Base-by-base conservation (phyloP, 2,888 invertebrate species). In the Campoplex capitator region DNA sequence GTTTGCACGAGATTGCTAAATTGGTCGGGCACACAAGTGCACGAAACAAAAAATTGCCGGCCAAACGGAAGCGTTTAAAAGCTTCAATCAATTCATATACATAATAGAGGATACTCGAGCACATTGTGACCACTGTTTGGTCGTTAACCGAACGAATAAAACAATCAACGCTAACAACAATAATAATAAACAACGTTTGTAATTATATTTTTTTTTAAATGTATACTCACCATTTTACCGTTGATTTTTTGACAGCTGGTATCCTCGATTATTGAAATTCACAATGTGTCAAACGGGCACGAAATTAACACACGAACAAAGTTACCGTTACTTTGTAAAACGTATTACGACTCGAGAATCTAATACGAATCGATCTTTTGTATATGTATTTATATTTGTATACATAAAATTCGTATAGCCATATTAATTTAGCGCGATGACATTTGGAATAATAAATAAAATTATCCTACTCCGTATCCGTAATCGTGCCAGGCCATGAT, bases 401-500 rank as follows among this genome's bases (percentile, higher is more conserved):
- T 56, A 11, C 68, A 62, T 48, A 28, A 7, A 70, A 23, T 71
- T 73, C 56, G 42, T 62, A 35, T 35, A 16, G 32, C 11, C 35
- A 62, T 75, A 28, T 9, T 65, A 73, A 83, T 70, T 65, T 32
- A 76, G 71, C 83, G 48, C 76, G 76, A 80, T 77, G 86, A 86
- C 80, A 83, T 76, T 81, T 70, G 51, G 58, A 54, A 35, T 71
- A 56, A 51, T 62, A 65, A 71, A 54, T 81, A 78, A 67, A 83
- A 42, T 67, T 83, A 78, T 78, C 58, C 73, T 76, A 86, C 84
- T 80, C 73, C 32, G 80, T 86, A 86, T 67, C 77, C 86, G 81
- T 86, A 84, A 68, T 81, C 86, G 77, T 81, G 81, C 83, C 86
- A 86, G 67, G 83, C 83, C 86, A 86, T 86, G 84, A 86, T 86